A percentile compares a stretch with the other conserved stretches of the same genome.
These are phyloP conservation scores for Hydropotes inermis DNA, from an alignment of 2,113 vertebrate genomes.

Conservation along the genomic window DNA sequence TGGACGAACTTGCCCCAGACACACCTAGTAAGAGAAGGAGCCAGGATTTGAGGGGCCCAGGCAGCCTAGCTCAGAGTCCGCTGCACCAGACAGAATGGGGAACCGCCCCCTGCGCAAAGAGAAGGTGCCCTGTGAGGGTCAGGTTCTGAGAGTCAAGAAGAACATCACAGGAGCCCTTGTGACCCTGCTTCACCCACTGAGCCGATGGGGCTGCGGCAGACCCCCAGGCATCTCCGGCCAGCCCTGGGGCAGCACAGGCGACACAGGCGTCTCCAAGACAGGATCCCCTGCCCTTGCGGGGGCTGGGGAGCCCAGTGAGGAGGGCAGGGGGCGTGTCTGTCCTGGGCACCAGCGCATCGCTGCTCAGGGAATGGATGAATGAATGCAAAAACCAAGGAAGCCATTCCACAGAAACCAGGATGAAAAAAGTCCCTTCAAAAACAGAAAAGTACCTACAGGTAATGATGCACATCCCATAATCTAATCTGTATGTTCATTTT, in stretches of 20 bases:
- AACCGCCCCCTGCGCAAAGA: neutral
- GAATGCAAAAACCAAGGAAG: neutral
- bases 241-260: neutral
- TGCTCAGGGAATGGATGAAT: neutral
- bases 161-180: neutral
- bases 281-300: rapidly evolving
- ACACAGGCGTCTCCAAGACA: neutral
- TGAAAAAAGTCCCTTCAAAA: neutral
- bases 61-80: neutral
- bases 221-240: neutral
- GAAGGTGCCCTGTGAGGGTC: neutral
- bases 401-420: neutral
- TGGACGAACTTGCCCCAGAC: neutral
- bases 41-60: too few species aligned
- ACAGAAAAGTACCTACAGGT: neutral
- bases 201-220: neutral
- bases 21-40: neutral
- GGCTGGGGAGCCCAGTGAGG: neutral
- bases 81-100: neutral
- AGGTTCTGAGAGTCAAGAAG: neutral
- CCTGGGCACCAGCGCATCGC: neutral
- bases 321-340: neutral
- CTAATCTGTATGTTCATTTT: neutral
- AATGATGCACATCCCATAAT: neutral
- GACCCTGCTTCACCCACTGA: neutral